A percentile compares a stretch with the other conserved stretches of the same genome.
These are phyloP conservation scores for Tricholaema leucomelas DNA, from an alignment of 2,113 vertebrate genomes.

Conservation along the genomic window DNA sequence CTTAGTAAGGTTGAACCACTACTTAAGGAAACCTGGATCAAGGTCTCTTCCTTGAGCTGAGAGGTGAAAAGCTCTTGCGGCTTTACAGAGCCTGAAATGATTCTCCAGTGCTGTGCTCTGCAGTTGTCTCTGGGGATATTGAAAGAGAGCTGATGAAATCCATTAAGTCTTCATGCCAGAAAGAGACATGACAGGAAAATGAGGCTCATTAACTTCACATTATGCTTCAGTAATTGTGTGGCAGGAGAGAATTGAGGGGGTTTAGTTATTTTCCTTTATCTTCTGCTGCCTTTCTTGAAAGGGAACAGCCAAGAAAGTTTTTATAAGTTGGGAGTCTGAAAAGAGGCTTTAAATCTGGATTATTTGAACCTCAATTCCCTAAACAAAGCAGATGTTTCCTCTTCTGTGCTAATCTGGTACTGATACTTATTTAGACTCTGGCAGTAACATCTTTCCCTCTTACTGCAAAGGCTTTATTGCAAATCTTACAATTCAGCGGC, in stretches of 20 bases:
- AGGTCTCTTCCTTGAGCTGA: neutral
- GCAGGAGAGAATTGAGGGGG: neutral
- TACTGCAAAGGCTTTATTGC: constrained; percentile 86
- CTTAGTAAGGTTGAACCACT: neutral
- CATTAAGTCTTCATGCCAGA: neutral
- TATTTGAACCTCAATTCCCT: neutral
- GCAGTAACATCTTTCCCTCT: constrained; percentile 10
- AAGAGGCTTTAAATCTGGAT: neutral
- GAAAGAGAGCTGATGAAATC: neutral
- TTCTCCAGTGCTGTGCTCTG: neutral
- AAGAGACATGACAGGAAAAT: neutral
- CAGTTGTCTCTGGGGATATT: neutral
- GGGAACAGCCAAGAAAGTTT: neutral
- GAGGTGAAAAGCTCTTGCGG: neutral
- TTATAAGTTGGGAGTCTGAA: neutral
- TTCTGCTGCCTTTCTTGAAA: neutral
- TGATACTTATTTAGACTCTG: neutral
- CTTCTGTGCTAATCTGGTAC: neutral
- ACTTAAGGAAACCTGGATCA: neutral
- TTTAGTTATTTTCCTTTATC: neutral
- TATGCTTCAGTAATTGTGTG: neutral
- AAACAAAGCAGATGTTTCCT: neutral
- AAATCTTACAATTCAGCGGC: constrained; percentile 91
- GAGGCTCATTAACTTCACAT: neutral
- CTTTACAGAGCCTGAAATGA: neutral